Base-by-base conservation (phyloP, 2,113 vertebrate genomes). In the Nettapus auritus region DNA sequence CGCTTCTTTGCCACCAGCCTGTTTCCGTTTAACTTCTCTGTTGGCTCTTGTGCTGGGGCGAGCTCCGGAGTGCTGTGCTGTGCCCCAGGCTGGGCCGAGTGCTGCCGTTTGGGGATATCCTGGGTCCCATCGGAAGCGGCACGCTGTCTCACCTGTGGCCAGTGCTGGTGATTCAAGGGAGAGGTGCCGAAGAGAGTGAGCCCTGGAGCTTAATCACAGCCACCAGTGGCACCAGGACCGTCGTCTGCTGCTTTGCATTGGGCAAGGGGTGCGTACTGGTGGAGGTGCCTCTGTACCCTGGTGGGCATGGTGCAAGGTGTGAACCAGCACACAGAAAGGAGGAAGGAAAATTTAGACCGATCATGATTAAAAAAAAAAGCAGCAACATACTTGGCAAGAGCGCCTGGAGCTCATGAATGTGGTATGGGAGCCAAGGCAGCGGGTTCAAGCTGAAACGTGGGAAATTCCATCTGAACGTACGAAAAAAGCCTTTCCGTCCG, bases 111-210 rank as follows among this genome's bases (percentile, higher is more conserved):
- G 0, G 2, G 14, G 62, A 23, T 50, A 31, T 11, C 25, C 73
- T 20, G n/a, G 2, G 29, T 40, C 38, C 71, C 56, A 21, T 8
- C 40, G 7, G 28, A n/a, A 12, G 38, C 78, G 38, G 34, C 5
- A 11, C 13, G 0, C 48, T 14, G 8, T 9, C 36, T n/a, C 8
- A 26, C 1, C 4, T 20, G 10, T 1, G 5, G 40, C 33, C 4
- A 2, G 25, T 34, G 11, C 2, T 3, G 36, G 66, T 1, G 2
- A 29, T 18, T 66, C 31, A 11, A 42, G 34, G 67, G 34, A 52
- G 68, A 34, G 42, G 6, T 28, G 73, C 50, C 2, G 3, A 3
- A 50, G 57, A 42, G 29, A 2, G 33, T 6, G 29, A 46, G 46
- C 33, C 44, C 60, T 0, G 1, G 44, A 53, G 55, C n/a, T 69